A percentile compares a stretch with the other conserved stretches of the same genome.
Conservation (phyloP, 2,797 vertebrate genomes). For the Molossus molossus region DNA sequence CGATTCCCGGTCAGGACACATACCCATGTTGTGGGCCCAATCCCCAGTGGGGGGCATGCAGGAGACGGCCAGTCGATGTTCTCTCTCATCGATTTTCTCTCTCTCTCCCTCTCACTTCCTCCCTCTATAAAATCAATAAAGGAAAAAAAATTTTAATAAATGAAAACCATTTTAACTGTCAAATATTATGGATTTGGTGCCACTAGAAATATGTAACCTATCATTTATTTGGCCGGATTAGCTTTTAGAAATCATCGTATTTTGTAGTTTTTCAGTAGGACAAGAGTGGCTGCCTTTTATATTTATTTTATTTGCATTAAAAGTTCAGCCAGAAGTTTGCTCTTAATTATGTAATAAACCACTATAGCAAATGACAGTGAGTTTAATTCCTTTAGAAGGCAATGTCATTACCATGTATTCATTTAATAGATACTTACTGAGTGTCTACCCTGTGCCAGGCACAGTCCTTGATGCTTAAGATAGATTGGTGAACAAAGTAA, state of each 20-base stretch:
- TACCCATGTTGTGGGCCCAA: no score
- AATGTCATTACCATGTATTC: not conserved
- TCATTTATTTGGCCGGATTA: not conserved
- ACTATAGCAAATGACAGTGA: conserved; percentile 7
- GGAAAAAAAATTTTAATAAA: not conserved
- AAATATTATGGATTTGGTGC: conserved; percentile 17
- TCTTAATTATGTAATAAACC: conserved; percentile 43
- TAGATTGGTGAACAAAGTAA: conserved; percentile 38
- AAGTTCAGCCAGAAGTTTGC: not conserved
- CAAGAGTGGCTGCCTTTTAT: not conserved
- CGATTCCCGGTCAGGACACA: no score
- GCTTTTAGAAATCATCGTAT: not conserved
- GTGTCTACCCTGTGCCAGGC: not conserved
- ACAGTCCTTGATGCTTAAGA: conserved; percentile 34
- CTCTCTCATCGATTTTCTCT: no score
- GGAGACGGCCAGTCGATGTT: no score
- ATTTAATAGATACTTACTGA: conserved; percentile 53
- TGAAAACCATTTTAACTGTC: not conserved
- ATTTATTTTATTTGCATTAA: conserved; percentile 59
- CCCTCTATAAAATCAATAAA: no score
- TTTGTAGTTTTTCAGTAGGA: not conserved
- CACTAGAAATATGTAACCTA: not conserved
- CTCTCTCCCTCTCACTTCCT: no score
- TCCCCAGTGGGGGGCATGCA: no score
- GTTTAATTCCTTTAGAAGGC: conserved; percentile 52